These are phyloP conservation scores for Drosophila prostipennis DNA, from an alignment of 2,888 invertebrate genomes.

Conservation along the genomic window DNA sequence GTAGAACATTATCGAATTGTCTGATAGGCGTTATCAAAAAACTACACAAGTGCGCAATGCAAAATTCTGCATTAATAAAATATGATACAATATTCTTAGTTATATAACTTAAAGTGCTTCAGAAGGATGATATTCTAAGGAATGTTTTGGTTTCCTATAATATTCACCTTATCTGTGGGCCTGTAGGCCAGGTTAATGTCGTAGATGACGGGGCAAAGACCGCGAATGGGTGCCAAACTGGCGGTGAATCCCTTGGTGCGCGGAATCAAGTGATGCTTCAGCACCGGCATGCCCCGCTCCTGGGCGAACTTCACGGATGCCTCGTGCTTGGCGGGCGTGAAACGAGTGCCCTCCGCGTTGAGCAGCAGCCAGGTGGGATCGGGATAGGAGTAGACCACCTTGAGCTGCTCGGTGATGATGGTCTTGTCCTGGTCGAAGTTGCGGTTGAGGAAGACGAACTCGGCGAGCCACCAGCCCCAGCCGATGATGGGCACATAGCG, in stretches of 20 bases:
- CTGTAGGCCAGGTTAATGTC: constrained; percentile 92
- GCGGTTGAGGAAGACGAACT: constrained; percentile 96
- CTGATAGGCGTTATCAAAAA: constrained; percentile 14
- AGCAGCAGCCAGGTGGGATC: constrained; percentile 95
- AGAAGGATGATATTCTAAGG: not conserved
- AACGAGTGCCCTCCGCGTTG: constrained; percentile 97
- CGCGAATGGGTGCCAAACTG: constrained; percentile 92
- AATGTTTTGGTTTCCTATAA: not conserved
- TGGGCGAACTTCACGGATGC: constrained; percentile 94
- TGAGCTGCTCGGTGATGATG: constrained; percentile 91
- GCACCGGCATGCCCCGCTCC: constrained; percentile 92
- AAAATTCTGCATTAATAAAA: constrained; percentile 1
- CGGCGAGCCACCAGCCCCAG: constrained; percentile 98
- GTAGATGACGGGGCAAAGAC: constrained; percentile 92
- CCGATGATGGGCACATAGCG: constrained; percentile 96
- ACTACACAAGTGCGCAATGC: not conserved
- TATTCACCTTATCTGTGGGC: constrained; percentile 86
- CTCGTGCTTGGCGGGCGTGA: constrained; percentile 93
- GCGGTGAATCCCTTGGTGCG: constrained; percentile 97
- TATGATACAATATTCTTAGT: not conserved
- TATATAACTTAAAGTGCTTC: not conserved
- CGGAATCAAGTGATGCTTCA: constrained; percentile 96
- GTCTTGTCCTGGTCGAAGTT: constrained; percentile 95
- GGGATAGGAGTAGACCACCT: constrained; percentile 93
- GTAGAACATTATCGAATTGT: not conserved